Percentiles rank a stretch among this genome's conserved stretches.
phyloP scores from a whole-genome alignment of 2,113 vertebrate genomes.

The Mohoua ochrocephala region DNA sequence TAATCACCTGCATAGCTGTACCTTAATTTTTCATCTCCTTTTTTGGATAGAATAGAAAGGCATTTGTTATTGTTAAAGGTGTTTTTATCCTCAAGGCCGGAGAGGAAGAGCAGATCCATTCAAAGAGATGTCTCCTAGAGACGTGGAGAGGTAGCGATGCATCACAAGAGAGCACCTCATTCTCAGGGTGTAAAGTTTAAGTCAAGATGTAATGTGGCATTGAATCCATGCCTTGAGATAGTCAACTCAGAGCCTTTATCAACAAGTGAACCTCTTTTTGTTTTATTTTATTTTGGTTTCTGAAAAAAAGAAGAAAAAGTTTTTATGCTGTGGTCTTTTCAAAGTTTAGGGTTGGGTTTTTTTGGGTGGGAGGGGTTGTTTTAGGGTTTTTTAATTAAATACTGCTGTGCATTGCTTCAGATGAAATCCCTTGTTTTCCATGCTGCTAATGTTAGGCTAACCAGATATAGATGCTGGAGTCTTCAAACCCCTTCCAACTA shows the following conservation, averaged over 20 bases:
- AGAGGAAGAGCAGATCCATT: not conserved
- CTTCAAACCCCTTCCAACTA: not conserved
- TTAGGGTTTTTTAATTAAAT: not conserved
- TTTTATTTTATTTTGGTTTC: not conserved
- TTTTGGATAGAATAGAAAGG: not conserved
- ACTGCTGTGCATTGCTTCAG: not conserved
- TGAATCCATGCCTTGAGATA: not conserved
- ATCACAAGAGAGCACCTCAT: not conserved
- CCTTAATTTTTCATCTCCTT: not conserved
- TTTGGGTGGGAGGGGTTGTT: not conserved
- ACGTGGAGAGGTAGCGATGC: fast-evolving
- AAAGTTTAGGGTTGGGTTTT: not conserved
- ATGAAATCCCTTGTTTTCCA: not conserved
- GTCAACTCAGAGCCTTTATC: not conserved
- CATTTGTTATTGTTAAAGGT: not conserved
- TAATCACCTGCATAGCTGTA: not conserved
- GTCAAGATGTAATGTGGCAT: not conserved
- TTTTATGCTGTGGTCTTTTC: not conserved
- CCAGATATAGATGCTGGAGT: not conserved
- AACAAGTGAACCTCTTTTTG: not conserved
- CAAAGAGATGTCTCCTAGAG: not conserved
- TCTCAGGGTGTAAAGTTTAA: not conserved
- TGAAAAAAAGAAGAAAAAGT: not conserved
- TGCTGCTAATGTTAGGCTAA: not conserved
- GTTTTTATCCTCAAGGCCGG: not conserved